Conservation (phyloP, 2,888 invertebrate species). For the Lymantria monacha region DNA sequence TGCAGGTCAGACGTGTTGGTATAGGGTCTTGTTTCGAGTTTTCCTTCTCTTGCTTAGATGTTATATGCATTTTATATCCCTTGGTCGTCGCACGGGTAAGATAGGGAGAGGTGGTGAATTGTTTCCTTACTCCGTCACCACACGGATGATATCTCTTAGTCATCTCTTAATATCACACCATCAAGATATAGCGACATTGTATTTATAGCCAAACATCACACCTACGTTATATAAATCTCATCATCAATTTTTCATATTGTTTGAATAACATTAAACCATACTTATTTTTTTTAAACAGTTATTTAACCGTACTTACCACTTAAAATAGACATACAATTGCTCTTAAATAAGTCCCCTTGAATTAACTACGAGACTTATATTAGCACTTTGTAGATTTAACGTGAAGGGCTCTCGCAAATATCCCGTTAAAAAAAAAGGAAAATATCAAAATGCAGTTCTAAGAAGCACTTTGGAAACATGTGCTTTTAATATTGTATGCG, state of each 20-base stretch:
- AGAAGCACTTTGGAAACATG: conserved; percentile 26
- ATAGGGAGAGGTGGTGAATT: too few relatives aligned
- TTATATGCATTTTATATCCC: too few relatives aligned
- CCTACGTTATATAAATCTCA: too few relatives aligned
- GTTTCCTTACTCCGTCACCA: too few relatives aligned
- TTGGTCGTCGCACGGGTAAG: too few relatives aligned
- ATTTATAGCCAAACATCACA: too few relatives aligned
- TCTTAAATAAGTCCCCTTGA: conserved; percentile 29
- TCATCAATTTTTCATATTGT: too few relatives aligned
- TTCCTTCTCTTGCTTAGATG: too few relatives aligned
- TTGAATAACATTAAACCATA: neutral
- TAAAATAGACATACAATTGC: conserved; percentile 34
- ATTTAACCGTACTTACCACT: conserved; percentile 4
- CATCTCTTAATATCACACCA: neutral
- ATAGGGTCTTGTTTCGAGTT: too few relatives aligned
- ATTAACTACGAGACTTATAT: conserved; percentile 52
- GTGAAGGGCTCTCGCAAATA: conserved; percentile 53
- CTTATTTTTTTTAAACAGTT: conserved; percentile 12
- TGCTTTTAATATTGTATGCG: conserved; percentile 16
- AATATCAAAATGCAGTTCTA: conserved; percentile 18
- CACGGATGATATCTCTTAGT: neutral
- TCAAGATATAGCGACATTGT: too few relatives aligned
- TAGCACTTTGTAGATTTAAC: conserved; percentile 30
- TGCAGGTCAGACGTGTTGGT: too few relatives aligned
- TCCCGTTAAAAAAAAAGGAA: conserved; percentile 58